Evolutionary conservation across 2,888 invertebrate genomes (phyloP), one percentile per base, ranked within the genome.

Genomic region (Drosophila atripex): DNA sequence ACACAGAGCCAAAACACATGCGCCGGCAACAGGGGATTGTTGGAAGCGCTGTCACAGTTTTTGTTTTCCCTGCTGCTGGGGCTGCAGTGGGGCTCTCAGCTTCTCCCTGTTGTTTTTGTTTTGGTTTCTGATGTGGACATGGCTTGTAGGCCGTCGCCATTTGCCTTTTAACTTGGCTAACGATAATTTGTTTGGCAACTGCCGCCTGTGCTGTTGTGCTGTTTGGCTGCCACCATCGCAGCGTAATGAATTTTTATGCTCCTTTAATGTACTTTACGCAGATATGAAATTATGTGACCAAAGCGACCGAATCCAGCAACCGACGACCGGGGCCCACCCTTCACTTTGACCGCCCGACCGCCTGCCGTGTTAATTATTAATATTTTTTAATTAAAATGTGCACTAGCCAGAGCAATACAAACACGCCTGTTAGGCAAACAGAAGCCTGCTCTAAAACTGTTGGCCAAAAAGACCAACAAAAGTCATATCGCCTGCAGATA

Each of bases 171-270:
- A 73, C 75, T 75, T 79, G 75, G 80, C 78, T 86, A 88, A 89
- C 85, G 86, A 89, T 87, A 88, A 88, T 88, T 89, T 89, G 88
- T 78, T 80, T 74, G 79, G 75, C 84, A 84, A 77, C 77, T 75
- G 88, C 77, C 74, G 59, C 51, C 78, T 35, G 35, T n/a, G 35
- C 35, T 35, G 35, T 35, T 35, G n/a, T 35, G 32, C 54, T 56
- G 58, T n/a, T 57, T 30, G 23, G 32, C 16, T 56, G 18, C 56
- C 30, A 46, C 23, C 39, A 70, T 55, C 54, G 78, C 58, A 54
- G 57, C 74, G 71, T 88, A 88, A 88, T 87, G 88, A 88, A 87
- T 88, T 89, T 84, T 88, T 77, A 87, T 86, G 88, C 70, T 65
- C 74, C 79, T 84, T 78, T 86, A 80, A 82, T 88, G 75, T 77